Base-by-base conservation (phyloP, 2,888 invertebrate genomes). In the Apodemia mormo region DNA sequence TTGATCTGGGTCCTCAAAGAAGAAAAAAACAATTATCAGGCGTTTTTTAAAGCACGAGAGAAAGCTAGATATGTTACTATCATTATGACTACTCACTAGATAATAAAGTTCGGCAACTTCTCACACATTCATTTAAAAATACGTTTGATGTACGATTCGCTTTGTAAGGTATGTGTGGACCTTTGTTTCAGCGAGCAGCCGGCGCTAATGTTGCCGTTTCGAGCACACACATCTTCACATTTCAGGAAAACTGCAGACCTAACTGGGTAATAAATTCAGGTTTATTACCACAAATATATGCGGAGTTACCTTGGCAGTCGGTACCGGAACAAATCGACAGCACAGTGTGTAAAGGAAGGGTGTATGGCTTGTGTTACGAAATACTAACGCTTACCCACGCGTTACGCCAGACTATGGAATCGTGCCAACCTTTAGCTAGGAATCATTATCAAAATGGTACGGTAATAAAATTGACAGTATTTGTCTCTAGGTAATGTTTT, bases 181-280 rank as follows among this genome's bases (percentile, higher is more conserved):
- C 65, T 65, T 52, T 71, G 66, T 71, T 73, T 73, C 80, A 79
- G 75, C 81, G 76, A 79, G 80, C 81, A 82, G 82, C 82, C 81
- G 83, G 82, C 77, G 85, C 85, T 88, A 87, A 88, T 87, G 86
- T 86, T 83, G 78, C 81, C 75, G 78, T 77, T 78, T 80, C 29
- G 76, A 78, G 78, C 85, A 84, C 87, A 84, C 87, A 85, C 86
- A 89, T 89, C 87, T 88, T 86, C 86, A 85, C 89, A 85, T 89
- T 88, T 90, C 87, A 87, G 87, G 89, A 87, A 88, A 89, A 90
- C 90, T 89, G 91, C 87, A 89, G 88, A 92, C 88, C 85, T 90
- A 91, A 90, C 88, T 76, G 87, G 81, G 83, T 82, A 87, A 91
- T 92, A 92, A 91, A 92, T 92, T 91, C 84, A 89, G 86, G 86